Conservation (phyloP, 2,797 vertebrate species). For the Myotis findleyi region DNA sequence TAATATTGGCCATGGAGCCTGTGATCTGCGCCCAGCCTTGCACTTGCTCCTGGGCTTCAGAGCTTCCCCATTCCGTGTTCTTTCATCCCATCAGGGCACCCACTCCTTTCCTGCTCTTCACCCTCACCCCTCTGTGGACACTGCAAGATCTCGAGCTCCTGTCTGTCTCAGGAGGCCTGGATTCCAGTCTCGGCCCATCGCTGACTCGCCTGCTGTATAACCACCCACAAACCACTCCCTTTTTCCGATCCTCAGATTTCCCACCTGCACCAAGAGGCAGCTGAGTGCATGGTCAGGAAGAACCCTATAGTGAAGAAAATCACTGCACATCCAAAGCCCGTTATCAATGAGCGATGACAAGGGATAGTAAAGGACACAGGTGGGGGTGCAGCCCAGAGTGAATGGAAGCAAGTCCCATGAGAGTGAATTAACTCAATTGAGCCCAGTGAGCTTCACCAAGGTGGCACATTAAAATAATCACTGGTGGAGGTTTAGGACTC, state of each 20-base stretch:
- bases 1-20: not conserved
- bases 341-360: not conserved
- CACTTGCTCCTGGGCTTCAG: not conserved
- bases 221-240: accelerated
- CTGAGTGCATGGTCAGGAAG: not conserved
- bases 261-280: not conserved
- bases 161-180: not conserved
- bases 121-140: too few relatives aligned
- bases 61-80: not conserved
- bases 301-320: not conserved
- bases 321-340: not conserved
- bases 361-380: not conserved
- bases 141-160: not conserved
- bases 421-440: not conserved
- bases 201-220: not conserved
- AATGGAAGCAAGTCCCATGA: not conserved
- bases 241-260: not conserved
- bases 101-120: not conserved
- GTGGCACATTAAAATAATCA: too few relatives aligned
- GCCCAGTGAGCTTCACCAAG: not conserved
- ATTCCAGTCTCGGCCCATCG: not conserved
- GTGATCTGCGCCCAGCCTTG: not conserved
- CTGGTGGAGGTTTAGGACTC: not conserved
- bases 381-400: not conserved
- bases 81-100: not conserved